Conservation (phyloP, 1,140 invertebrate species). For the Harpegnathos saltator region DNA sequence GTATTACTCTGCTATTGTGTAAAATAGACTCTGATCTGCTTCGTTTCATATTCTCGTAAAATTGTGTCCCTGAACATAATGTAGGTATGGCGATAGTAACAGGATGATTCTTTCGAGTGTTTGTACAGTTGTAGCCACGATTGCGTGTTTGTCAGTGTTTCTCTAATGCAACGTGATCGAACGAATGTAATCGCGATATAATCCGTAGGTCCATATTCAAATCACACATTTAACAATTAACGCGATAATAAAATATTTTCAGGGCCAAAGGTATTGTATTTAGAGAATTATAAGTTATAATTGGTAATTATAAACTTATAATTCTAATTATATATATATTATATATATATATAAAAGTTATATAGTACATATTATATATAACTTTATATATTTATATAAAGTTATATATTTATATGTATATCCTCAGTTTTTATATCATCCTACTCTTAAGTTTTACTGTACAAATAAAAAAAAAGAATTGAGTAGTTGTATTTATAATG, state of each 20-base stretch:
- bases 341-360: no score
- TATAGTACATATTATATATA: no score
- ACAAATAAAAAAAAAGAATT: no score
- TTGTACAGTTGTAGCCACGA: constrained; percentile 7
- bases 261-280: not conserved
- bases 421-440: no score
- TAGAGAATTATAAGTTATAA: not conserved
- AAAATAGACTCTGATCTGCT: constrained; percentile 65
- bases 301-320: not conserved
- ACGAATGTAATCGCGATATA: not conserved
- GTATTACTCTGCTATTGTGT: constrained; percentile 47
- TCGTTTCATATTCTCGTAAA: constrained; percentile 40
- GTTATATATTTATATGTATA: no score
- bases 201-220: not conserved
- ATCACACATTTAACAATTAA: constrained; percentile 7
- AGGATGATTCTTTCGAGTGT: constrained; percentile 9
- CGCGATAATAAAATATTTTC: constrained; percentile 4
- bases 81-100: not conserved
- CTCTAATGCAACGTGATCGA: not conserved
- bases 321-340: no score
- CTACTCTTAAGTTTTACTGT: no score
- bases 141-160: not conserved
- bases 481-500: no score
- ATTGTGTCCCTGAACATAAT: constrained; percentile 10
- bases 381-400: no score